Base-by-base conservation (phyloP, 2,888 invertebrate species). In the Mesodorylaimus sp. region DNA sequence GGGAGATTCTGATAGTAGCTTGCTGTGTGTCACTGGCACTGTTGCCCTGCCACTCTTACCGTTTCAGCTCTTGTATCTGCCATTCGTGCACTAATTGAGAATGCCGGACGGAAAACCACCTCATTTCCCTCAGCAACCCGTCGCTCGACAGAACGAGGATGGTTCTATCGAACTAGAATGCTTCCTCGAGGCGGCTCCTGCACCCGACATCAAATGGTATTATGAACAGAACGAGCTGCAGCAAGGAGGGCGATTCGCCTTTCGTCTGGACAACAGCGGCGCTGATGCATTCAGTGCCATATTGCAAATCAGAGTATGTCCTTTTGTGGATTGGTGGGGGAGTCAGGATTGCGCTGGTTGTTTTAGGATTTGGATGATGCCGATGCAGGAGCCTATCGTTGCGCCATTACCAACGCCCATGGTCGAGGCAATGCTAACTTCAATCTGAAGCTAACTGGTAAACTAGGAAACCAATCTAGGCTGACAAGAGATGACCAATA, bases 381-480 rank as follows among this genome's bases (percentile, higher is more conserved):
- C 38, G 65, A 65, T 50, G 65, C 65, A 39, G 65, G 65, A 50
- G 61, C 63, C 42, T 65, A 65, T 60, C 57, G 62, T 50, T 65
- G 65, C 54, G 62, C 63, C 53, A 65, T 65, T 46, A 65, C 63
- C 50, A 65, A 65, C 53, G 64, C 65, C 32, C 64, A 62, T 55
- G 65, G 65, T 52, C 66, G 65, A 56, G 65, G 65, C 52, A 65
- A 65, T 51, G 65, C 65, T 56, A 65, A 65, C 59, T 65, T 65
- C 59, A 65, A 65, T 57, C 56, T 65, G 38, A 65, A 65, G 53
- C 58, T 65, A 27, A 65, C 65, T 29, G 65, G 63, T 58, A 28
- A 24, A 13, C 19, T 7, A 41, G 19, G 7, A 19, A 19, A 13
- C 7, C 7, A 7, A 19, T 41, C n/a, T n/a, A n/a, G n/a, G n/a